These are phyloP conservation scores for Eristalis arbustorum DNA, from an alignment of 2,888 invertebrate genomes.

Conservation along the genomic window DNA sequence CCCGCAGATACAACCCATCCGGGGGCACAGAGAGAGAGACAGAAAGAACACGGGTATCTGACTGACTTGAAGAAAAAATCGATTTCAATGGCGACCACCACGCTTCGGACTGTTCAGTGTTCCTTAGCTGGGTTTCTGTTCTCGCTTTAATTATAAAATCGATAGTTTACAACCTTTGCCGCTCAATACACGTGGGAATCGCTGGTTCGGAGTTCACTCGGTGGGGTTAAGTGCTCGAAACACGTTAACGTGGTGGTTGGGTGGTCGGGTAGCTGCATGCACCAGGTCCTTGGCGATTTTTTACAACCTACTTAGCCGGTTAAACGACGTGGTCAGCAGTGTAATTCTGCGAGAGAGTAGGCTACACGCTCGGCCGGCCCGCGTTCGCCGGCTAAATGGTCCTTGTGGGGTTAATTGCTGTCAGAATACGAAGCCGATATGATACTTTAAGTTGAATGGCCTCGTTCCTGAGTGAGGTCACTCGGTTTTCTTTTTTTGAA, in stretches of 20 bases:
- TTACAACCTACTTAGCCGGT: constrained; percentile 48
- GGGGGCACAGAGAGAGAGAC: not conserved
- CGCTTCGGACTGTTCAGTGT: not conserved
- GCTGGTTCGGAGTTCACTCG: constrained; percentile 20
- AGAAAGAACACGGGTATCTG: not conserved
- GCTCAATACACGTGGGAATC: constrained; percentile 30
- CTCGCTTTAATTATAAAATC: constrained; percentile 49
- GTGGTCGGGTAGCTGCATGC: constrained; percentile 8
- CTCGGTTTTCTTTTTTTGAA: not conserved
- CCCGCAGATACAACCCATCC: not conserved
- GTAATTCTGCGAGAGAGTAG: not conserved
- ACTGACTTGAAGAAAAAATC: constrained; percentile 22
- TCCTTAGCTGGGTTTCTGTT: constrained; percentile 17
- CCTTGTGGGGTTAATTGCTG: not conserved
- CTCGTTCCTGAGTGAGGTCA: not conserved
- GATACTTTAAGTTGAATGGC: not conserved
- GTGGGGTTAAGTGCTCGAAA: constrained; percentile 37
- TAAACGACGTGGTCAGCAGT: not conserved
- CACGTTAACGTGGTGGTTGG: not conserved
- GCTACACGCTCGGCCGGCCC: not conserved
- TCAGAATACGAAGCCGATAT: not conserved
- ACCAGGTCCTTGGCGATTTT: constrained; percentile 37
- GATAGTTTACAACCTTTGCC: constrained; percentile 26
- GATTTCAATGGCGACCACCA: constrained; percentile 25
- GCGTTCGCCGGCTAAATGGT: not conserved